Evolutionary conservation across 2,888 invertebrate genomes (phyloP).

Genomic region (Cephalotes varians): DNA sequence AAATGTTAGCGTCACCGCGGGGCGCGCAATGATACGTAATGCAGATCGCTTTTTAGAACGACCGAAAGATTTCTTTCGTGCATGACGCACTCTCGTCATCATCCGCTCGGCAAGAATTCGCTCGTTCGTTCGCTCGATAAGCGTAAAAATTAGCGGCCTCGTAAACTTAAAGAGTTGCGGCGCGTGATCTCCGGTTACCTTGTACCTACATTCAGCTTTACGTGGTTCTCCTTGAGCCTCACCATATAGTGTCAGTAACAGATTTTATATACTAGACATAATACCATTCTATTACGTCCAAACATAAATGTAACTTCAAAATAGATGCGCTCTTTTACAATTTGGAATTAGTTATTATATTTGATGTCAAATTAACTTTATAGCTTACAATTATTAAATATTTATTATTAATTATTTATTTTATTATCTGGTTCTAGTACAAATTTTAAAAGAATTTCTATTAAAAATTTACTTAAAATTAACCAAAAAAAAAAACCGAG

Average conservation of each 20-base stretch:
- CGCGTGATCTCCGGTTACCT: slow-evolving; percentile 19
- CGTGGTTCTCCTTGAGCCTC: slow-evolving; percentile 19
- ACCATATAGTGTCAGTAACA: not conserved
- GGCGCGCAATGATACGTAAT: slow-evolving; percentile 11
- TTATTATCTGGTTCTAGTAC: not conserved
- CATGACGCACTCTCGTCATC: slow-evolving; percentile 16
- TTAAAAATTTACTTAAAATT: not conserved
- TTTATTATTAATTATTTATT: not conserved
- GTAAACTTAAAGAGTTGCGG: slow-evolving; percentile 30
- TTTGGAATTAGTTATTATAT: not conserved
- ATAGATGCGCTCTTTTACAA: not conserved
- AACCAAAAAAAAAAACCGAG: not conserved
- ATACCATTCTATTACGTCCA: not conserved
- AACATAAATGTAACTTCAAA: not conserved
- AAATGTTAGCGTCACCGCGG: slow-evolving; percentile 9
- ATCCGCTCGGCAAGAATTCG: slow-evolving; percentile 11
- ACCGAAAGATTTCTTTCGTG: slow-evolving; percentile 25
- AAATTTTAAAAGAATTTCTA: not conserved
- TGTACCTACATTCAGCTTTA: slow-evolving; percentile 29
- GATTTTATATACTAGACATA: not conserved
- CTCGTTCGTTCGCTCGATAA: not conserved
- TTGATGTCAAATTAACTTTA: not conserved
- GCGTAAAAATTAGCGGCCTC: slow-evolving; percentile 39
- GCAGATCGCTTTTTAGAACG: slow-evolving; percentile 22
- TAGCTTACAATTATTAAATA: not conserved